Base-by-base conservation (phyloP, 2,888 invertebrate species). In the Lasiommata megera region DNA sequence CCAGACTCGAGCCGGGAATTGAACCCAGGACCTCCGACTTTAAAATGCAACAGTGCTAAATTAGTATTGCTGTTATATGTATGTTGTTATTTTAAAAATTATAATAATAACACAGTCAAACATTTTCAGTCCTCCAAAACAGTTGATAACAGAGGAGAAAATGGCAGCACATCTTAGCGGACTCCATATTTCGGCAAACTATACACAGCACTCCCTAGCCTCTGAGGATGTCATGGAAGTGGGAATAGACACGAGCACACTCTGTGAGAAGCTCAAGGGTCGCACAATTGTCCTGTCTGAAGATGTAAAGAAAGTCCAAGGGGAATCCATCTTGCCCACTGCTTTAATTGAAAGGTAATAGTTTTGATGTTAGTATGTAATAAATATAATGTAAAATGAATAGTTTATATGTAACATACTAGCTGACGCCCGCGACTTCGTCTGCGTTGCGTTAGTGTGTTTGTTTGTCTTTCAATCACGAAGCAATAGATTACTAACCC, bases 91-190 rank as follows among this genome's bases (percentile, higher is more conserved):
- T 3, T 23, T 23, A 23, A 23, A 23, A 23, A 23, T n/a, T n/a
- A n/a, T 18, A n/a, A 12, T 12, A 31, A 40, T 53, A 12, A 16
- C 11, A 43, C 36, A 36, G 9, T 9, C 5, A 12, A 12, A 41
- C 54, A 36, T 12, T 76, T 77, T 17, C 70, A 93, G 93, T 14
- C 93, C 93, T 44, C 75, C 91, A 6, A 96, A 96, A 74, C 95
- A 96, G 75, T 92, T 94, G 38, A 96, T 96, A 63, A 95, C 96
- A 0, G 96, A 96, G 77, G 96, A 96, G 72, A 95, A 94, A 79
- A 96, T 96, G 94, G 94, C 96, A 0, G 95, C 95, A 18, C 95
- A 96, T 72, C 92, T 96, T 63, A 94, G 93, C 65, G 93, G 94
- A 36, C 86, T 96, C 31, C 95, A 96, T 73, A 95, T 96, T 66